Conservation (phyloP, 2,797 vertebrate species). For the Acipenser ruthenus region DNA sequence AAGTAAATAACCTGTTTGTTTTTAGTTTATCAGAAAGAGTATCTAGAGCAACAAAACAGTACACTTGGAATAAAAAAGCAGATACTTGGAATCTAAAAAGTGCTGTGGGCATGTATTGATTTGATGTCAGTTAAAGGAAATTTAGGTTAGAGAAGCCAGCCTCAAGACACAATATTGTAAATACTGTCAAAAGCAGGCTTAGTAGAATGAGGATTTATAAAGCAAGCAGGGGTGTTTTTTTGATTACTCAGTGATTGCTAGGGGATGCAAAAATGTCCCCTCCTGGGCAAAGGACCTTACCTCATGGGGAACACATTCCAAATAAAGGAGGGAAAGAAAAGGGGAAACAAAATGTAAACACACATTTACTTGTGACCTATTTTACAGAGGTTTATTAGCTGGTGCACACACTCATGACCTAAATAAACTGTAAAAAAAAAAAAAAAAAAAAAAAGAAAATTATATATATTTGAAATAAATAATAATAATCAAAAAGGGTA, state of each 20-base stretch:
- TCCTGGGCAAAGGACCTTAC: constrained; percentile 62
- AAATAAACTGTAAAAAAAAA: background rate
- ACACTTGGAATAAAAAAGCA: too few species aligned
- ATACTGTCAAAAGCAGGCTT: constrained; percentile 20
- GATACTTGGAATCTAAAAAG: too few species aligned
- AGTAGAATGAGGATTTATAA: constrained; percentile 36
- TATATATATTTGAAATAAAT: background rate
- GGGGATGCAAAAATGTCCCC: constrained; percentile 41
- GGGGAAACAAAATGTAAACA: constrained; percentile 52
- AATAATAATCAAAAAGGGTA: background rate
- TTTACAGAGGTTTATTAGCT: too few species aligned
- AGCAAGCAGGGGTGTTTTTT: constrained; percentile 39
- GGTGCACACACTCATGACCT: too few species aligned
- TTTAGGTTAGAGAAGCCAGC: too few species aligned
- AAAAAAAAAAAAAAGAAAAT: background rate
- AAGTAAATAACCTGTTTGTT: too few species aligned
- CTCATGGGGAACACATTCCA: constrained; percentile 71
- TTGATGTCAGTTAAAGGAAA: too few species aligned
- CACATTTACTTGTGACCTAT: constrained; percentile 1
- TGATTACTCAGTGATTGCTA: constrained; percentile 38
- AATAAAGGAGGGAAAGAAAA: constrained; percentile 64
- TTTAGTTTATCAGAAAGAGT: too few species aligned
- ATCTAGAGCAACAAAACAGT: too few species aligned
- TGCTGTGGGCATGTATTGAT: too few species aligned
- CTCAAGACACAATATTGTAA: too few species aligned